These are phyloP conservation scores for Ophion costatus DNA, from an alignment of 2,888 invertebrate species.

Conservation along the genomic window DNA sequence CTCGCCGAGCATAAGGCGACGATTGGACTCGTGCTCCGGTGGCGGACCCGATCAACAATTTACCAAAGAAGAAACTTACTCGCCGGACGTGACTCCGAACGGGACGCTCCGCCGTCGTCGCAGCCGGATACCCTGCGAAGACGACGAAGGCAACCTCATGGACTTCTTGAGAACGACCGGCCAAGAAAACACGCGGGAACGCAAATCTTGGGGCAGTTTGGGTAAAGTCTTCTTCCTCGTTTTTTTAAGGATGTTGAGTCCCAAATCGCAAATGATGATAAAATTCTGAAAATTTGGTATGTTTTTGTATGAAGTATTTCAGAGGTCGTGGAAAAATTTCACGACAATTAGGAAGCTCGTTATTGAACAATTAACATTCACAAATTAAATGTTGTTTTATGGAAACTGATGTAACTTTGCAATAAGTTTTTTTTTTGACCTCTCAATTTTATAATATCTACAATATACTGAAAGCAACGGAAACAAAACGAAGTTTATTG, in stretches of 20 bases:
- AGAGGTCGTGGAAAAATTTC: too few species aligned
- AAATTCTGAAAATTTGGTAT: too few species aligned
- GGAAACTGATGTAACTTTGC: too few species aligned
- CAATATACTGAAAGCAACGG: too few species aligned
- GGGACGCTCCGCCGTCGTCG: slow-evolving; percentile 93
- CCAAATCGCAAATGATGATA: too few species aligned
- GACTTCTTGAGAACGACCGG: slow-evolving; percentile 91
- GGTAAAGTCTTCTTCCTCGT: slow-evolving; percentile 84
- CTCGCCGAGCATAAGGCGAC: slow-evolving; percentile 88
- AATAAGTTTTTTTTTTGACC: too few species aligned
- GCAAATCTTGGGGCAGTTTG: slow-evolving; percentile 93
- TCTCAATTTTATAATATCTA: too few species aligned
- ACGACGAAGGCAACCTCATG: slow-evolving; percentile 94
- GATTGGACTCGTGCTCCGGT: slow-evolving; percentile 87
- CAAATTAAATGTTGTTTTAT: too few species aligned
- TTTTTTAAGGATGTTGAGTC: neutral
- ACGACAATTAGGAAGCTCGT: too few species aligned
- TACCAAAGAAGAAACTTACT: slow-evolving; percentile 85
- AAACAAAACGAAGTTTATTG: too few species aligned
- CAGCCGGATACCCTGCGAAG: slow-evolving; percentile 92
- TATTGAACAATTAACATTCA: too few species aligned
- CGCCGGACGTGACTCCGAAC: slow-evolving; percentile 93
- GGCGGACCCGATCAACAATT: slow-evolving; percentile 79
- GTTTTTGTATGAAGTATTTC: too few species aligned
- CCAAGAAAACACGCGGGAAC: slow-evolving; percentile 89